Conservation (phyloP, 2,888 invertebrate genomes). For the Pristionchus maxplancki region DNA sequence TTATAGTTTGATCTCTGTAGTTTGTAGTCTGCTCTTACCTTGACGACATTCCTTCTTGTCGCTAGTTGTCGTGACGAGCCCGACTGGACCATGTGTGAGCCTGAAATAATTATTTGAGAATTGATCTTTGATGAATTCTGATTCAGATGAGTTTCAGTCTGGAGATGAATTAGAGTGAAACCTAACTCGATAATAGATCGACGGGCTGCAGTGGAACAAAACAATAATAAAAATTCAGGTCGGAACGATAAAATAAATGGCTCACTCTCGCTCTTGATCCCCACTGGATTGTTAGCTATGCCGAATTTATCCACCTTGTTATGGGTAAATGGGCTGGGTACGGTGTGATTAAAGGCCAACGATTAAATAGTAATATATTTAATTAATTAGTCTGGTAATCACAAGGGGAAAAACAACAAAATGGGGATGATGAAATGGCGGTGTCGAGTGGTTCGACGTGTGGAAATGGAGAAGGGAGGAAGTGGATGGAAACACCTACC, state of each 20-base stretch:
- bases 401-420: too few species aligned
- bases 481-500: too few species aligned
- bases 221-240: too few species aligned
- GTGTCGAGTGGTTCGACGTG: too few species aligned
- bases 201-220: too few species aligned
- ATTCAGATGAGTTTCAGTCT: not conserved
- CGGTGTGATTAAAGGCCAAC: too few species aligned
- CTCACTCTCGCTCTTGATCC: not conserved
- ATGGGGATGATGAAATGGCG: too few species aligned
- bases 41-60: constrained; percentile 78
- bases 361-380: too few species aligned
- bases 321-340: too few species aligned
- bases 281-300: constrained; percentile 68
- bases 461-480: too few species aligned
- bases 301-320: too few species aligned
- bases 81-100: constrained; percentile 38
- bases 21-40: constrained; percentile 56
- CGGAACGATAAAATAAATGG: not conserved
- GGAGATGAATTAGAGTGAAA: not conserved
- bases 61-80: constrained; percentile 11
- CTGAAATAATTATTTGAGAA: not conserved
- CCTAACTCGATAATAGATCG: not conserved
- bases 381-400: too few species aligned
- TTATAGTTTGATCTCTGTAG: not conserved
- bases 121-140: not conserved